phyloP scores from a whole-genome alignment of 2,888 invertebrate species.

The Megalurothrips usitatus region DNA sequence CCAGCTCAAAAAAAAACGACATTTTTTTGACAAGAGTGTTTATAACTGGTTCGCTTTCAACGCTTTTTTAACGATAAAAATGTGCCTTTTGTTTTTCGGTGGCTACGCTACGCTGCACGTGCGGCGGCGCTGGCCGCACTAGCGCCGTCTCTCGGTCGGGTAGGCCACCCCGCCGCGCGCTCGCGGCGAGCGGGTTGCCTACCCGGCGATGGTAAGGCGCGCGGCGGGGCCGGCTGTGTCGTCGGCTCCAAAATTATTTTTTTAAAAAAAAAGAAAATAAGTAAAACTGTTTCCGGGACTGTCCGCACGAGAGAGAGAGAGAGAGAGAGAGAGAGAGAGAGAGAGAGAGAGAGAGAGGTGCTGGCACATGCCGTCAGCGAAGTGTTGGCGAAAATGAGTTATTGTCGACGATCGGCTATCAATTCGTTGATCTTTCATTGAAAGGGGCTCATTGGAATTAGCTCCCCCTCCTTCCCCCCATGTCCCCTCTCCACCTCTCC shows the following conservation, averaged over 20 bases:
- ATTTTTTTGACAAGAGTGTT: too few species aligned
- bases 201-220: neutral
- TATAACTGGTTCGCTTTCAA: too few species aligned
- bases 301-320: too few species aligned
- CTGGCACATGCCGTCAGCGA: neutral
- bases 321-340: neutral
- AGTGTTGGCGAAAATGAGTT: slow-evolving; percentile 8
- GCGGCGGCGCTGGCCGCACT: neutral
- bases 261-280: too few species aligned
- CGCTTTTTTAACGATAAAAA: too few species aligned
- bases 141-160: neutral
- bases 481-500: too few species aligned
- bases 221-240: too few species aligned
- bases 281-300: too few species aligned
- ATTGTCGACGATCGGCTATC: neutral
- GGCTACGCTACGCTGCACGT: neutral
- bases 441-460: slow-evolving; percentile 26
- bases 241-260: too few species aligned
- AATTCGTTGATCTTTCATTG: slow-evolving; percentile 9
- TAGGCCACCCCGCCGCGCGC: neutral
- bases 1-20: too few species aligned
- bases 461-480: neutral
- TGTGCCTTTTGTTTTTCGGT: too few species aligned
- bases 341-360: neutral
- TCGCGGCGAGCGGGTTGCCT: neutral